Base-by-base conservation (phyloP, 92 coral and sea anemone genomes). In the Bergia puertoricense region DNA sequence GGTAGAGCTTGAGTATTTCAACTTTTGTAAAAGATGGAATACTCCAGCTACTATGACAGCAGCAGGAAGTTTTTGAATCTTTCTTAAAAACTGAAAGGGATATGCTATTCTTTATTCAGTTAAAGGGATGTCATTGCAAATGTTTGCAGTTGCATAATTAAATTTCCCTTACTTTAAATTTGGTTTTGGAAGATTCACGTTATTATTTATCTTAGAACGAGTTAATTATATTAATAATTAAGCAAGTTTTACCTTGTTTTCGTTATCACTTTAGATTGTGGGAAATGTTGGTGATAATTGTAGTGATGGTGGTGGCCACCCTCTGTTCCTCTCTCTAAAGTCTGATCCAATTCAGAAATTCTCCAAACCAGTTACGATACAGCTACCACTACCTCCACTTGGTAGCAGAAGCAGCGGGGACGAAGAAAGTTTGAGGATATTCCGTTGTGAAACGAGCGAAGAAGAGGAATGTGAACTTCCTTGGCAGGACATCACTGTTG, bases 341-440 rank as follows among this genome's bases (percentile, higher is more conserved):
- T 56, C 85, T 4, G 72, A 56, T 2, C 85, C 72, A 16, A 39
- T 57, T 13, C 85, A 23, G 10, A n/a, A 15, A 39, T 80, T 56
- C 41, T 41, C 36, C 45, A 80, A 80, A 80, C 85, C 85, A 57
- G 85, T 80, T n/a, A 80, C 73, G 40, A 38, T 80, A 57, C 85
- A 80, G 42, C 39, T 80, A 57, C 85, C 85, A 80, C 3, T 57
- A 0, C 85, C 85, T 13, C 10, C 1, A 54, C 13, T 5, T 3
- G 23, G 40, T 15, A 16, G 36, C 72, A 57, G 41, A 80, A 38
- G 50, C 40, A 56, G 8, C 23, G 37, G 16, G 38, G 85, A 80
- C 5, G 48, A 80, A 20, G 48, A 5, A 80, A 6, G 41, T 54
- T 57, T 80, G 73, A 79, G 37, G 41, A 14, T 79, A n/a, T 51